Conservation (phyloP, 2,797 vertebrate genomes). For the Chiroxiphia lanceolata region DNA sequence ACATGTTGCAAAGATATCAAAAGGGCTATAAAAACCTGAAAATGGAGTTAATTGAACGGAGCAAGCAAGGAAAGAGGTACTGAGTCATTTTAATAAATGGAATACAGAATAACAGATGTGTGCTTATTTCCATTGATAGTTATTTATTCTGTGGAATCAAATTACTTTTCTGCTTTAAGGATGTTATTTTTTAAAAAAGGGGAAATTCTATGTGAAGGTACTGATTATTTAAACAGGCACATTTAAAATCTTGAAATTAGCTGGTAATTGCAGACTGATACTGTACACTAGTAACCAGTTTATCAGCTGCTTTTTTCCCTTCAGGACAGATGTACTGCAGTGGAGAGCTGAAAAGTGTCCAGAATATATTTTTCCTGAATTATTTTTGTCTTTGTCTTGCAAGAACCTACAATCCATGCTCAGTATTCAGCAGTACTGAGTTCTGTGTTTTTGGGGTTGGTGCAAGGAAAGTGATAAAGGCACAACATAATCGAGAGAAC, state of each 20-base stretch:
- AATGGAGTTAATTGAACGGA: constrained; percentile 79
- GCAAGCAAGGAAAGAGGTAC: constrained; percentile 83
- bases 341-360: background rate
- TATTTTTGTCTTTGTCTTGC: background rate
- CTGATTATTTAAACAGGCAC: background rate
- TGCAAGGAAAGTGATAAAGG: background rate
- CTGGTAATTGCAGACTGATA: background rate
- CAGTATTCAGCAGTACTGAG: background rate
- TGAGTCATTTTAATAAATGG: background rate
- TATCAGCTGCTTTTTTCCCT: background rate
- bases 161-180: background rate
- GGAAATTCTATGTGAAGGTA: background rate
- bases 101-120: background rate
- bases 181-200: background rate
- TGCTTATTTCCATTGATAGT: background rate
- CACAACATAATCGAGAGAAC: background rate
- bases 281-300: background rate
- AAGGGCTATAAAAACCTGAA: constrained; percentile 81
- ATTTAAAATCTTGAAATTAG: background rate
- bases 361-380: background rate
- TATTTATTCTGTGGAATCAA: background rate
- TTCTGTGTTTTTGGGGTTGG: background rate
- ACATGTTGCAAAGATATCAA: constrained; percentile 75
- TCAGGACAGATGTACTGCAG: background rate
- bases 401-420: background rate